phyloP scores from a whole-genome alignment of 2,797 vertebrate genomes.

The Thunnus albacares region DNA sequence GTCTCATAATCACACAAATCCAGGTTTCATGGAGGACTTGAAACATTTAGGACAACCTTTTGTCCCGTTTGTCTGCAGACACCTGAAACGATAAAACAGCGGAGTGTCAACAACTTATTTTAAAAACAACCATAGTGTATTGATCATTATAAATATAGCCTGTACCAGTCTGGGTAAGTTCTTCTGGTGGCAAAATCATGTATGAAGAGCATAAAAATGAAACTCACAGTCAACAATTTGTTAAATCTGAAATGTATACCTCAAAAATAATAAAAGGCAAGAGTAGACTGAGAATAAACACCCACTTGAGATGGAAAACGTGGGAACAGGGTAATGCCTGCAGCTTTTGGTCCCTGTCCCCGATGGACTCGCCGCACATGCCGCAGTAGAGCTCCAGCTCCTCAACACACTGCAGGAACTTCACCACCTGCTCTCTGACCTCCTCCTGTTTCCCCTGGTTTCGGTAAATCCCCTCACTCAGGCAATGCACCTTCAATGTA shows the following conservation, averaged over 20 bases:
- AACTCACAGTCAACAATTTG: not conserved
- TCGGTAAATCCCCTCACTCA: conserved; percentile 93
- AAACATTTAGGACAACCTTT: conserved; percentile 96
- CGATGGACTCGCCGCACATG: conserved; percentile 98
- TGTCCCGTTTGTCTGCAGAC: conserved; percentile 94
- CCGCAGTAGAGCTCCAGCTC: conserved; percentile 99
- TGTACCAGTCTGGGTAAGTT: not conserved
- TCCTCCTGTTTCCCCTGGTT: conserved; percentile 90
- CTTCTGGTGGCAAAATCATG: not conserved
- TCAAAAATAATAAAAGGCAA: not conserved
- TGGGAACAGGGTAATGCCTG: conserved; percentile 99
- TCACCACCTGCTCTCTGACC: conserved; percentile 94
- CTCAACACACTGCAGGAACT: conserved; percentile 98
- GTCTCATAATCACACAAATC: conserved; percentile 91
- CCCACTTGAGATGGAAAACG: conserved; percentile 97
- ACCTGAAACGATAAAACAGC: conserved; percentile 83
- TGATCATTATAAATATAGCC: not conserved
- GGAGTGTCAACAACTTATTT: not conserved
- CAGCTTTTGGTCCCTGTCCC: conserved; percentile 96
- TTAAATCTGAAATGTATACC: not conserved
- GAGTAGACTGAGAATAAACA: conserved; percentile 12
- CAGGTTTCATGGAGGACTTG: conserved; percentile 95
- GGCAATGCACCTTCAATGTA: conserved; percentile 94
- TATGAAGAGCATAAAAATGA: too few relatives aligned
- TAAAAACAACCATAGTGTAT: not conserved